A percentile compares a stretch with the other conserved stretches of the same genome.
These are phyloP conservation scores for Pipistrellus kuhlii DNA, from an alignment of 2,797 vertebrate genomes.

Conservation along the genomic window DNA sequence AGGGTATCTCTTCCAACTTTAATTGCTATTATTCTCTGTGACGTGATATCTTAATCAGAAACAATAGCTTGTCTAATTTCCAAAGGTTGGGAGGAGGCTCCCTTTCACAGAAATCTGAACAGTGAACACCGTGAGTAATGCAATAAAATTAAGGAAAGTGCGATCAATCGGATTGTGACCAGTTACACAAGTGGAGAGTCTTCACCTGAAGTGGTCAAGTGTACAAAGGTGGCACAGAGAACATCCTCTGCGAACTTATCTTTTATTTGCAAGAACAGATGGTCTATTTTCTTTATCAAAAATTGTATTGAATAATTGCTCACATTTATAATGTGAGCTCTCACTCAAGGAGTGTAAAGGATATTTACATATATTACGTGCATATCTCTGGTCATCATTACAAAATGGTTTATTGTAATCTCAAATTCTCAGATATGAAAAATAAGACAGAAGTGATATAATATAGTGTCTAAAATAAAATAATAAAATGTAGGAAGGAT, in stretches of 20 bases:
- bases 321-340: neutral
- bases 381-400: neutral
- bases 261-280: conserved; percentile 23
- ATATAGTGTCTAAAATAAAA: neutral
- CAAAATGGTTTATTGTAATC: neutral
- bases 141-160: conserved; percentile 54
- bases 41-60: conserved; percentile 81
- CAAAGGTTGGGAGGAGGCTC: conserved; percentile 55
- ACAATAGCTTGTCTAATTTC: conserved; percentile 82
- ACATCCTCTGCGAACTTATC: neutral
- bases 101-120: conserved; percentile 57
- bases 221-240: neutral
- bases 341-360: neutral
- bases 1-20: conserved; percentile 63
- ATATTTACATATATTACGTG: neutral
- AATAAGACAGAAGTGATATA: neutral
- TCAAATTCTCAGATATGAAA: neutral
- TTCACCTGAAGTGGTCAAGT: conserved; percentile 17
- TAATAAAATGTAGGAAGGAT: neutral
- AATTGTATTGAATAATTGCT: conserved; percentile 11
- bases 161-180: conserved; percentile 27
- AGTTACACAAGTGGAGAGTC: neutral
- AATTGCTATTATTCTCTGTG: conserved; percentile 79
- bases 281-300: conserved; percentile 29
- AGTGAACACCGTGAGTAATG: neutral